A percentile compares a stretch with the other conserved stretches of the same genome.
Evolutionary conservation across 1,140 invertebrate genomes (phyloP).

Genomic region (Drosophila asahinai): DNA sequence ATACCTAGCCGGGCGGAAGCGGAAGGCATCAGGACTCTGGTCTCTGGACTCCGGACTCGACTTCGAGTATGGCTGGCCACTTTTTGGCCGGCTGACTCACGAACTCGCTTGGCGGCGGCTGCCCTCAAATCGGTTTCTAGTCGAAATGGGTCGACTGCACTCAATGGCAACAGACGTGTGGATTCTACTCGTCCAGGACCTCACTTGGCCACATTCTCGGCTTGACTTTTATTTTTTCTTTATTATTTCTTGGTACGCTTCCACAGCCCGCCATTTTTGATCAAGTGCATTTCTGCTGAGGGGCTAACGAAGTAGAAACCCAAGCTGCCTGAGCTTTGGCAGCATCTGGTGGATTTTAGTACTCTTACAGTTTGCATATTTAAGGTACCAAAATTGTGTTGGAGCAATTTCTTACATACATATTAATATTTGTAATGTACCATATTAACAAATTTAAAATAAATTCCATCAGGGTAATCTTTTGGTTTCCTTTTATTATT

Average conservation of each 20-base stretch:
- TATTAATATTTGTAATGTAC: too few species aligned
- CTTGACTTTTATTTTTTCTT: slow-evolving; percentile 11
- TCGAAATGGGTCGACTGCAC: slow-evolving; percentile 69
- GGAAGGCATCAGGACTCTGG: slow-evolving; percentile 50
- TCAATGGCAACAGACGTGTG: slow-evolving; percentile 66
- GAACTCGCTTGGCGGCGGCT: slow-evolving; percentile 13
- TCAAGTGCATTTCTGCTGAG: slow-evolving; percentile 71
- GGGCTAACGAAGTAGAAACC: slow-evolving; percentile 74
- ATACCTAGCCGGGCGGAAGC: slow-evolving; percentile 62
- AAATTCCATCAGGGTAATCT: background rate
- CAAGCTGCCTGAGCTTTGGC: slow-evolving; percentile 35
- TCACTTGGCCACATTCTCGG: slow-evolving; percentile 1
- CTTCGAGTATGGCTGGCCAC: slow-evolving; percentile 26
- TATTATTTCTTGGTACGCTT: slow-evolving; percentile 39
- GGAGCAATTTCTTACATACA: too few species aligned
- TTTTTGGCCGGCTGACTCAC: slow-evolving; percentile 36
- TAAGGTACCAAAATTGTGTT: too few species aligned
- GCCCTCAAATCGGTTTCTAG: slow-evolving; percentile 54
- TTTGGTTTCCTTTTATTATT: too few species aligned
- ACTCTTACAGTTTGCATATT: background rate
- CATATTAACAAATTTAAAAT: background rate
- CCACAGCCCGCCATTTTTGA: slow-evolving; percentile 66
- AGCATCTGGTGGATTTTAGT: slow-evolving; percentile 13
- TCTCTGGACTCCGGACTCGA: background rate
- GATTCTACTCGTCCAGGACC: slow-evolving; percentile 19